Evolutionary conservation across 2,797 vertebrate genomes (phyloP).

Genomic region (Muraenolepis orangiensis): DNA sequence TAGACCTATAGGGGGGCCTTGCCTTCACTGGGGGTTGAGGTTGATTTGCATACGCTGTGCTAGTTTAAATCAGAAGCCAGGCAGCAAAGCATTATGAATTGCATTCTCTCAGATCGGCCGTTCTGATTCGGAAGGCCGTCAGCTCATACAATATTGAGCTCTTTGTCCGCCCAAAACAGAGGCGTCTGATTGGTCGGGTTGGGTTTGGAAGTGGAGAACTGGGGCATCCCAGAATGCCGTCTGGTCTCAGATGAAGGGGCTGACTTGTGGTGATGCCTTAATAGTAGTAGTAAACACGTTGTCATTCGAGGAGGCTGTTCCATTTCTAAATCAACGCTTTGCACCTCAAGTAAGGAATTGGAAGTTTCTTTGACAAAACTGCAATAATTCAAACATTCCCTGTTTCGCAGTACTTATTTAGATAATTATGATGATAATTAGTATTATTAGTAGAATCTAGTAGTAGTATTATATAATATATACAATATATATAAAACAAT

Average conservation of each 20-base stretch:
- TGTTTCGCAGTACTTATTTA: no score
- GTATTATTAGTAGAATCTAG: background rate
- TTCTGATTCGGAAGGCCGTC: slow-evolving; percentile 34
- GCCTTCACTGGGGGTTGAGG: slow-evolving; percentile 17
- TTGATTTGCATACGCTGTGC: slow-evolving; percentile 66
- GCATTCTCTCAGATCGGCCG: slow-evolving; percentile 42
- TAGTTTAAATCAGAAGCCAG: slow-evolving; percentile 49
- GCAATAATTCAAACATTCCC: no score
- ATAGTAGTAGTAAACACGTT: no score
- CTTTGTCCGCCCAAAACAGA: slow-evolving; percentile 57
- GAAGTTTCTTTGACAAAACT: no score
- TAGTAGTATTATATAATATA: background rate
- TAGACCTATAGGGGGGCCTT: slow-evolving; percentile 19
- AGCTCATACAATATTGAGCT: slow-evolving; percentile 55
- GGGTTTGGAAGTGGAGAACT: slow-evolving; percentile 46
- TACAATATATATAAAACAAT: no score
- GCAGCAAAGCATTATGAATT: slow-evolving; percentile 53
- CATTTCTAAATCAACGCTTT: no score
- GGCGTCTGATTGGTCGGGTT: slow-evolving; percentile 32
- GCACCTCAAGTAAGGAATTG: no score
- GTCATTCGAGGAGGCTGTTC: no score
- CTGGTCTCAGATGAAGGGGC: background rate
- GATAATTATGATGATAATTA: background rate
- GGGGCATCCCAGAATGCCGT: slow-evolving; percentile 32
- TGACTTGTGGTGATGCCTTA: no score